Conservation (phyloP, 2,797 vertebrate species). For the Mormyrops boulengeri region DNA sequence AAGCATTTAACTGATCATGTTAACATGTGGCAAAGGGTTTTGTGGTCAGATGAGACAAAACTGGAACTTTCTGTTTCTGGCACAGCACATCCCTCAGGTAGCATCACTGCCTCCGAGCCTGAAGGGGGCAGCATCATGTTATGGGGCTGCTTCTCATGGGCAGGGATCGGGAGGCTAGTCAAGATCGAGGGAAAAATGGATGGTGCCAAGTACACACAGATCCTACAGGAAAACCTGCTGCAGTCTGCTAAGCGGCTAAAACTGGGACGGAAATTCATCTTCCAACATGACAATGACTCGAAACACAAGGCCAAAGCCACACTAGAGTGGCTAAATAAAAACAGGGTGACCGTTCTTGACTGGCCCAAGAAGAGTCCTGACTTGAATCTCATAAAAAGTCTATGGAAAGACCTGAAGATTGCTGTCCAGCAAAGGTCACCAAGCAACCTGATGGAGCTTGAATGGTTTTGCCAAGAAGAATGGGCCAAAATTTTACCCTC, state of each 20-base stretch:
- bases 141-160: constrained; percentile 7
- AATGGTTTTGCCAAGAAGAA: constrained; percentile 9
- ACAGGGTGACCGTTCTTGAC: neutral
- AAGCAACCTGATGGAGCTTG: neutral
- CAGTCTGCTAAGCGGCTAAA: constrained; percentile 14
- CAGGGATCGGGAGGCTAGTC: constrained; percentile 6
- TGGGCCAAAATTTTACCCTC: neutral
- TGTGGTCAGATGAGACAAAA: constrained; percentile 14
- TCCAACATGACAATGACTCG: constrained; percentile 19
- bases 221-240: constrained; percentile 16
- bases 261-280: constrained; percentile 21
- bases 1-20: neutral
- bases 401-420: neutral
- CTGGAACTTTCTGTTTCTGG: neutral
- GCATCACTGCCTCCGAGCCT: neutral
- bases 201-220: constrained; percentile 9
- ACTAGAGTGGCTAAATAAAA: constrained; percentile 12
- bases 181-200: constrained; percentile 19
- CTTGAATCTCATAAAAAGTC: neutral
- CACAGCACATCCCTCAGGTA: neutral
- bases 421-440: neutral
- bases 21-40: constrained; percentile 10
- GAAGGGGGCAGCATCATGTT: constrained; percentile 1
- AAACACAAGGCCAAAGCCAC: constrained; percentile 2
- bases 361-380: constrained; percentile 9